Percentiles rank a stretch among this genome's conserved stretches.
These are phyloP conservation scores for Neoaliturus tenellus DNA, from an alignment of 2,888 invertebrate genomes.

Conservation along the genomic window DNA sequence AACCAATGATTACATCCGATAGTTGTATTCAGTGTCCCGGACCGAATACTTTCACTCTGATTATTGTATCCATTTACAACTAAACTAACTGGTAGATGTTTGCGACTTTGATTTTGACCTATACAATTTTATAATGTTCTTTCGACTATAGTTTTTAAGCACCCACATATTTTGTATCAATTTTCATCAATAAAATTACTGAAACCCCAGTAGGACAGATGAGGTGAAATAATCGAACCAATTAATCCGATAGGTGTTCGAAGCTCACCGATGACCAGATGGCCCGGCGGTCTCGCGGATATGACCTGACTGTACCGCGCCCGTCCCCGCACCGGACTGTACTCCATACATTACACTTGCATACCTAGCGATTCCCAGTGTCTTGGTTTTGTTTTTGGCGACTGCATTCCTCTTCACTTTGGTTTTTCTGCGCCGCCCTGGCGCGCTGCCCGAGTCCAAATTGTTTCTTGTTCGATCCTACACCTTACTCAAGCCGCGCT, in stretches of 20 bases:
- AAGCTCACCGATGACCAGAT: not conserved
- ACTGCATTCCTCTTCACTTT: conserved; percentile 50
- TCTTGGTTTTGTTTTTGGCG: conserved; percentile 51
- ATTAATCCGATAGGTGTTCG: not conserved
- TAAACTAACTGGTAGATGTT: too few relatives aligned
- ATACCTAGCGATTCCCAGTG: conserved; percentile 46
- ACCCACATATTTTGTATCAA: too few relatives aligned
- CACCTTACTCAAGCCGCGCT: not conserved
- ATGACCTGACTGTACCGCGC: conserved; percentile 36
- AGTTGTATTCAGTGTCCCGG: too few relatives aligned
- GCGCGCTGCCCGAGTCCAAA: conserved; percentile 42
- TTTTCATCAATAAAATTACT: not conserved
- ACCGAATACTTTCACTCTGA: too few relatives aligned
- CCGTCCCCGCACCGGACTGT: conserved; percentile 44
- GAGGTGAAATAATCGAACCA: not conserved
- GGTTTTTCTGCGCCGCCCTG: conserved; percentile 46
- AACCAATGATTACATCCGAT: too few relatives aligned
- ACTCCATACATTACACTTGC: conserved; percentile 53
- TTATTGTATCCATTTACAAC: too few relatives aligned
- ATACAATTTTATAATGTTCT: too few relatives aligned
- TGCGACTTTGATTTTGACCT: too few relatives aligned
- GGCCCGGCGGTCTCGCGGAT: conserved; percentile 6
- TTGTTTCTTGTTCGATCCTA: conserved; percentile 32
- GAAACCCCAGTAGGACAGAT: too few relatives aligned
- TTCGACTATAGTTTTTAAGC: too few relatives aligned